Evolutionary conservation across 2,797 vertebrate species (phyloP).

Genomic region (Limosa lapponica): DNA sequence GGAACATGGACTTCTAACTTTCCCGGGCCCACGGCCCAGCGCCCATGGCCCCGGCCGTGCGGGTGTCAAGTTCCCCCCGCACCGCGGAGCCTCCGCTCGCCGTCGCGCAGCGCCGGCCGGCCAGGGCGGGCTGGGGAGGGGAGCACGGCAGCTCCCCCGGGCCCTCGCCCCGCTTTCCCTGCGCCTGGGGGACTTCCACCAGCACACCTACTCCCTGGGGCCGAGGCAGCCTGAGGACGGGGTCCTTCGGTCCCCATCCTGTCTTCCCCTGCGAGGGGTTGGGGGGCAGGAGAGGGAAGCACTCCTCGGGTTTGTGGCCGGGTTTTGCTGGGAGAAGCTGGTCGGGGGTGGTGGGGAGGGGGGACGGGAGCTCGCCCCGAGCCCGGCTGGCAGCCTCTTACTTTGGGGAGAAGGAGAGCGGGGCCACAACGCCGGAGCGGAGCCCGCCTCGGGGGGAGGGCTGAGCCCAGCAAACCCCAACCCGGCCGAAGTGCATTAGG

Average conservation of each 20-base stretch:
- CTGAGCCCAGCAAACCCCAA: neutral
- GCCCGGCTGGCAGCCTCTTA: neutral
- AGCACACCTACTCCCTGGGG: neutral
- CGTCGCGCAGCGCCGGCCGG: neutral
- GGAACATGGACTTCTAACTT: conserved; percentile 87
- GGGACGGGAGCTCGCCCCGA: accelerated
- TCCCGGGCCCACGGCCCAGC: conserved; percentile 71
- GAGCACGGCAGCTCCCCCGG: neutral
- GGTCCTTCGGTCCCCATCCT: neutral
- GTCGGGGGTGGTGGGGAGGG: neutral
- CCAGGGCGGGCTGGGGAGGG: accelerated
- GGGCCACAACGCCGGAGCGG: neutral
- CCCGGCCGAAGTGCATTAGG: neutral
- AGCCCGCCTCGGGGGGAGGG: neutral
- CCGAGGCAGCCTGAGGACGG: neutral
- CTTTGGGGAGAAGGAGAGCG: neutral
- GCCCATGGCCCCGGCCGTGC: conserved; percentile 59
- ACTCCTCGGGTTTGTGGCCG: neutral
- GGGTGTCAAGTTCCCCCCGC: conserved; percentile 58
- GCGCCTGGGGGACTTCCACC: neutral
- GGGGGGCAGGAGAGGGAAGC: neutral
- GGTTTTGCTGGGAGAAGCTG: neutral
- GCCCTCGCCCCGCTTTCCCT: neutral
- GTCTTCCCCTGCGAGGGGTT: neutral
- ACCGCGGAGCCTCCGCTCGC: neutral